A percentile compares a stretch with the other conserved stretches of the same genome.
Conservation (phyloP, 2,888 invertebrate genomes). For the Dolichopus griseipennis region DNA sequence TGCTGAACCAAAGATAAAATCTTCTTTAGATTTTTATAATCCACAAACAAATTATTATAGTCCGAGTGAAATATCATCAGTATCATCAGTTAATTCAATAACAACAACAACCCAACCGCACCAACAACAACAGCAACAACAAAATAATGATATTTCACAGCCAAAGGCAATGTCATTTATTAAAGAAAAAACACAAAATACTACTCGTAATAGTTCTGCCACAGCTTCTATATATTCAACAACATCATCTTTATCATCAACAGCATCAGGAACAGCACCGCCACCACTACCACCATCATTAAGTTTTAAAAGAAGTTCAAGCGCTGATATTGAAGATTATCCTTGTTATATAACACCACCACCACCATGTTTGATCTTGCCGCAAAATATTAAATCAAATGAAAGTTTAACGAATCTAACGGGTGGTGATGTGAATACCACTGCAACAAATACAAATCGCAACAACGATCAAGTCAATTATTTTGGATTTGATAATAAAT, state of each 20-base stretch:
- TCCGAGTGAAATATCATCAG: constrained; percentile 27
- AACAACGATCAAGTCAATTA: constrained; percentile 37
- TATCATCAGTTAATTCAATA: constrained; percentile 20
- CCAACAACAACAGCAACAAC: neutral
- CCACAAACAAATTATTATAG: constrained; percentile 29
- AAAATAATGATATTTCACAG: constrained; percentile 1
- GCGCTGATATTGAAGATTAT: constrained; percentile 38
- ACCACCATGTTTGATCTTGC: constrained; percentile 16
- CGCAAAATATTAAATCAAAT: constrained; percentile 17
- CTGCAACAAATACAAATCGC: constrained; percentile 26
- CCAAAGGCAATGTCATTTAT: neutral
- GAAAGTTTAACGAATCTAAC: constrained; percentile 10
- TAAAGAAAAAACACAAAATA: neutral
- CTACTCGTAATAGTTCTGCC: neutral
- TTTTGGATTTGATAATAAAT: constrained; percentile 33
- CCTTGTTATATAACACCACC: constrained; percentile 29
- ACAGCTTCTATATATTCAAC: neutral
- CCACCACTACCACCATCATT: constrained; percentile 16
- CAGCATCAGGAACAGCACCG: no score
- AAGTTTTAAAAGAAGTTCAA: constrained; percentile 34
- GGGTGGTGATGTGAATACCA: constrained; percentile 10
- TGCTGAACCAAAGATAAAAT: constrained; percentile 25
- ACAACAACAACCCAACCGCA: neutral
- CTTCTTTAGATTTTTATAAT: constrained; percentile 25
- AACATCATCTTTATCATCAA: no score